These are phyloP conservation scores for Philhelius pedissequus DNA, from an alignment of 2,888 invertebrate genomes.

Conservation along the genomic window DNA sequence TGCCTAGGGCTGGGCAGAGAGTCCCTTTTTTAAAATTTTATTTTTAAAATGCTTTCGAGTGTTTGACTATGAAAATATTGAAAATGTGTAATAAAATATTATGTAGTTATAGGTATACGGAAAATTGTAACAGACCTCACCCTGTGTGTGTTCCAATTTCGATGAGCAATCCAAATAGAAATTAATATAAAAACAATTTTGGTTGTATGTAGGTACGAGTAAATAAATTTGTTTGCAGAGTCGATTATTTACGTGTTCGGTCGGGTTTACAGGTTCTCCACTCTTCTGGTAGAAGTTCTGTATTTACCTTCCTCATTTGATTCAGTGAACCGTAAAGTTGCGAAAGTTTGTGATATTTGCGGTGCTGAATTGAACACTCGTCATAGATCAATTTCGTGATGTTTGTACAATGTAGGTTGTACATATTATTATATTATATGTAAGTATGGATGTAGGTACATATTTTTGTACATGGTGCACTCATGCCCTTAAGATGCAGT, in stretches of 20 bases:
- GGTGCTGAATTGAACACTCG: constrained; percentile 51
- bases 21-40: not conserved
- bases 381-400: constrained; percentile 55
- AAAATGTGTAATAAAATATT: constrained; percentile 30
- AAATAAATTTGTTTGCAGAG: not conserved
- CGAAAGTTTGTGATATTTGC: constrained; percentile 57
- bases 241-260: constrained; percentile 8
- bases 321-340: constrained; percentile 52
- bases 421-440: too few relatives aligned
- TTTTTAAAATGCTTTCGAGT: constrained; percentile 10
- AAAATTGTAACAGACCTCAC: not conserved
- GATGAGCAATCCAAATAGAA: constrained; percentile 23
- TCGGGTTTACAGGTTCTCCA: not conserved
- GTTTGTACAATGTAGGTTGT: not conserved
- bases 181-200: constrained; percentile 5
- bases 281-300: not conserved
- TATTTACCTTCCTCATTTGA: constrained; percentile 36
- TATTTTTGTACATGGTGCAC: not conserved
- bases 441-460: not conserved
- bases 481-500: too few relatives aligned
- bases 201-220: not conserved
- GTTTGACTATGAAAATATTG: not conserved
- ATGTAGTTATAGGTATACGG: too few relatives aligned
- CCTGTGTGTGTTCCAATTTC: not conserved
- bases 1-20: not conserved